Conservation (phyloP, 2,113 vertebrate species). For the Limanda limanda region DNA sequence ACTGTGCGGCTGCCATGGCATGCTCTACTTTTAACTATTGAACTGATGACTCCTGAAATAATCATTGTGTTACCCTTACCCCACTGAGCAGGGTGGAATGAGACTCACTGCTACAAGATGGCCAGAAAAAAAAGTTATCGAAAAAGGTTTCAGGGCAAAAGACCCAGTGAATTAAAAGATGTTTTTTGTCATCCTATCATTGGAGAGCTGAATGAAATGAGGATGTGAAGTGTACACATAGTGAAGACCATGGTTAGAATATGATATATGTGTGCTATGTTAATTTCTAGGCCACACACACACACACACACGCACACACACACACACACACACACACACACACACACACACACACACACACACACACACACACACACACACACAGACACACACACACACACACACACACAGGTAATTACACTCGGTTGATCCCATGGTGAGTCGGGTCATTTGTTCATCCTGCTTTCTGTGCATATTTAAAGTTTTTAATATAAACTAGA, state of each 20-base stretch:
- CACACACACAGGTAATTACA: no score
- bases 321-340: no score
- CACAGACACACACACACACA: no score
- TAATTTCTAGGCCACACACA: background rate
- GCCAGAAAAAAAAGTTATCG: background rate
- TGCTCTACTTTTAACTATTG: slow-evolving; percentile 48
- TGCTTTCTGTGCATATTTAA: no score
- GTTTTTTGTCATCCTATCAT: no score
- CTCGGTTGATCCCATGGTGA: no score
- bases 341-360: background rate
- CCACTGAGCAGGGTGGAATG: slow-evolving; percentile 35
- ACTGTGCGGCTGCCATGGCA: background rate
- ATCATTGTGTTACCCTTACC: slow-evolving; percentile 53
- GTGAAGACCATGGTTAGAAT: background rate
- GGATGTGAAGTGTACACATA: background rate
- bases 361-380: background rate
- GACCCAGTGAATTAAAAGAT: background rate
- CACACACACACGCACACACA: background rate
- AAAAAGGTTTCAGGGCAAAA: background rate
- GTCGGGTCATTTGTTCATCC: no score
- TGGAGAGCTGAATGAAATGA: background rate
- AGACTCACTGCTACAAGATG: background rate
- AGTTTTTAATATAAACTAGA: no score
- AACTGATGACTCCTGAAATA: slow-evolving; percentile 59
- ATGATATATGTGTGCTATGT: background rate